Evolutionary conservation across 2,797 vertebrate genomes (phyloP).

Genomic region (Zalophus californianus): DNA sequence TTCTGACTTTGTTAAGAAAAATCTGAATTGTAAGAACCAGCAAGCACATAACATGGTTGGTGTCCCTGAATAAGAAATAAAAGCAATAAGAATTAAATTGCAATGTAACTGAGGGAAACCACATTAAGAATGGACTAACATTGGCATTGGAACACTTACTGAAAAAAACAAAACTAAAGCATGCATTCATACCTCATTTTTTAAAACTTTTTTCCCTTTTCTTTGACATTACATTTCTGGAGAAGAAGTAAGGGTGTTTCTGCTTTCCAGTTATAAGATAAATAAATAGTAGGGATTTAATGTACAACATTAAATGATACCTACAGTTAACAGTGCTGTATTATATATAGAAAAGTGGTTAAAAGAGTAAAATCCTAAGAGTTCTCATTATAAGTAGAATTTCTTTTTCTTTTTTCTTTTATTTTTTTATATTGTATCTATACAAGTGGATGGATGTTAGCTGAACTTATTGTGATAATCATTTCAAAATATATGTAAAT

Average conservation of each 20-base stretch:
- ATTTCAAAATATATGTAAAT: background rate
- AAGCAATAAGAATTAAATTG: background rate
- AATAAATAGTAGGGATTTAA: background rate
- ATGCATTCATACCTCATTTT: background rate
- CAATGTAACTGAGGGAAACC: background rate
- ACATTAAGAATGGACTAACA: background rate
- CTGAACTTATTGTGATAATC: background rate
- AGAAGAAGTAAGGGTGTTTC: background rate
- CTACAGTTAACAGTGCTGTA: background rate
- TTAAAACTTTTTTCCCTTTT: background rate
- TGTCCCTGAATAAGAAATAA: constrained; percentile 13
- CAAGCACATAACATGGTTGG: background rate
- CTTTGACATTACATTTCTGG: background rate
- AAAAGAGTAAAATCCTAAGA: background rate
- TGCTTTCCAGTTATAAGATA: background rate
- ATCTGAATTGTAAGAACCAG: background rate
- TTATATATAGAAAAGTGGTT: background rate
- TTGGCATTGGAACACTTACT: background rate
- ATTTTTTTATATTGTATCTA: background rate
- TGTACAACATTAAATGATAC: background rate
- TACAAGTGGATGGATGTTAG: background rate
- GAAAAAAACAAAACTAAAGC: background rate
- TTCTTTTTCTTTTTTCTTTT: background rate
- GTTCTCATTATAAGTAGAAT: background rate
- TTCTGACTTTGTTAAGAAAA: background rate